These are phyloP conservation scores for Campoletis raptor DNA, from an alignment of 2,888 invertebrate genomes.

Conservation along the genomic window DNA sequence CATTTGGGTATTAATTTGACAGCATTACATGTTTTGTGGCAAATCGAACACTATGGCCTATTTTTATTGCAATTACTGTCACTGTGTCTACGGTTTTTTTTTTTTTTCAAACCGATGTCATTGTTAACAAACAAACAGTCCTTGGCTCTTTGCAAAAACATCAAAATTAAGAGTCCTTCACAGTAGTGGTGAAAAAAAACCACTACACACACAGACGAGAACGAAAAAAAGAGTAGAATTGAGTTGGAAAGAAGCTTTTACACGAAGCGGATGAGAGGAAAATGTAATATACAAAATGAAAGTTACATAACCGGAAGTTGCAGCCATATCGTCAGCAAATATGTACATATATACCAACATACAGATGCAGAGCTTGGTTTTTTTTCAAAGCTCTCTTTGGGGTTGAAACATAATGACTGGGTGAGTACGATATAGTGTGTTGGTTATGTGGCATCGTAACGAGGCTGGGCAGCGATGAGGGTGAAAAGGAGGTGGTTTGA, in stretches of 20 bases:
- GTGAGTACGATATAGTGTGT: constrained; percentile 27
- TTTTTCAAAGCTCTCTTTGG: constrained; percentile 37
- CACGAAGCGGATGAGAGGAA: constrained; percentile 8
- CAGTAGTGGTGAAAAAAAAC: neutral
- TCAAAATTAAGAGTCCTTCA: neutral
- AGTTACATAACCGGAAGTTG: constrained; percentile 8
- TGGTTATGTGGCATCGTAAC: constrained; percentile 42
- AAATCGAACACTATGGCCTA: neutral
- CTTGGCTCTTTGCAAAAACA: neutral
- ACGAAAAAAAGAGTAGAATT: neutral
- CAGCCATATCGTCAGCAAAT: neutral
- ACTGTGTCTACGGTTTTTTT: neutral
- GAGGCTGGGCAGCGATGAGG: constrained; percentile 13
- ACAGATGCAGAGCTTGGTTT: neutral
- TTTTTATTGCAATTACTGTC: too few relatives aligned
- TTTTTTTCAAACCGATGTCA: neutral
- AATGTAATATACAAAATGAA: constrained; percentile 46
- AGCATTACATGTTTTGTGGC: neutral
- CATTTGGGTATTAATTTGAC: neutral
- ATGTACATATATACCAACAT: neutral
- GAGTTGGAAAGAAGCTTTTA: constrained; percentile 18
- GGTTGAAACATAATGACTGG: constrained; percentile 56
- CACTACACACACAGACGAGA: neutral
- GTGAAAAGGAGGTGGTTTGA: constrained; percentile 27
- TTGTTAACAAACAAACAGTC: neutral